phyloP scores from a whole-genome alignment of 2,888 invertebrate genomes.

The Harmothoe impar region DNA sequence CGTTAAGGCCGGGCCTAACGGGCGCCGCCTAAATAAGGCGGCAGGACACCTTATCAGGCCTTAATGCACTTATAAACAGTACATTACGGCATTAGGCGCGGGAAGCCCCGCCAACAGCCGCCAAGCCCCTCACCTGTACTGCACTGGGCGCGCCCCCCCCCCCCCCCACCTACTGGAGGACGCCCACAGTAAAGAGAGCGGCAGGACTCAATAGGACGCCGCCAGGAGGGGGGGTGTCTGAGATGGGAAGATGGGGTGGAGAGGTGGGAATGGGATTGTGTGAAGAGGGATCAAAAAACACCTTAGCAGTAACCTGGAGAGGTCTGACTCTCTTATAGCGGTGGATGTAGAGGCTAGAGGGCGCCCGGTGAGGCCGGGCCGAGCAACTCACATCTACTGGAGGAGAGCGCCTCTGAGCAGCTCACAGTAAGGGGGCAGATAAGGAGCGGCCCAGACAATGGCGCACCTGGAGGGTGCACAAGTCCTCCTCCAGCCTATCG shows the following conservation, averaged over 20 bases:
- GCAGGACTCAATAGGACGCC: too few species aligned
- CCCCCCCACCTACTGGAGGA: neutral
- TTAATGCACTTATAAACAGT: conserved; percentile 39
- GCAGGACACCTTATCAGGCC: neutral
- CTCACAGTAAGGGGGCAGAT: neutral
- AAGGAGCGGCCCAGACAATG: neutral
- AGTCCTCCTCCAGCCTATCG: conserved; percentile 20
- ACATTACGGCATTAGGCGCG: conserved; percentile 1
- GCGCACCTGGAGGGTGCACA: neutral
- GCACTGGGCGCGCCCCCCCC: neutral
- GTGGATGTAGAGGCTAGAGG: neutral
- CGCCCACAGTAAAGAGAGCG: too few species aligned
- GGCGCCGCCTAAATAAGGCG: conserved; percentile 15
- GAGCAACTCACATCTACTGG: neutral
- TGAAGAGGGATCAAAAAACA: neutral
- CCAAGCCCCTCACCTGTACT: neutral
- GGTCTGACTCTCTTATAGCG: too few species aligned
- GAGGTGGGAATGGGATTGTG: neutral
- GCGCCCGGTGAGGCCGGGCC: neutral
- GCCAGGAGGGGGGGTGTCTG: neutral
- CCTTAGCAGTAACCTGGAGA: neutral
- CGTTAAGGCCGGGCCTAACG: neutral
- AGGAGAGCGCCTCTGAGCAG: neutral
- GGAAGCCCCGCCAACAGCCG: neutral
- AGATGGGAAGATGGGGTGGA: neutral